Conservation (phyloP, 2,797 vertebrate species). For the Lagothrix lagotricha region DNA sequence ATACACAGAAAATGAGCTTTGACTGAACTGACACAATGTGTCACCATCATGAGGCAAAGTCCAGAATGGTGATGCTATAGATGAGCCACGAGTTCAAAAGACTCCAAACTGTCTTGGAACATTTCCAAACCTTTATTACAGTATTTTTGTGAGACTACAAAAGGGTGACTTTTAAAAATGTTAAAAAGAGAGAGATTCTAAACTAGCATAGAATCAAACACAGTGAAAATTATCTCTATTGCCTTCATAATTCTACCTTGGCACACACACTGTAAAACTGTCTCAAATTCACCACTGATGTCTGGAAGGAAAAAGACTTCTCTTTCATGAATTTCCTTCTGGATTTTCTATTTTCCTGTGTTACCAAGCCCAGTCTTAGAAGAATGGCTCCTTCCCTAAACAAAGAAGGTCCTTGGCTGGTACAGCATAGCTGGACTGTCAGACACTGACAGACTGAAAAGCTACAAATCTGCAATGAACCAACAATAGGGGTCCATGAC, state of each 20-base stretch:
- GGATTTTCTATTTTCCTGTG: conserved; percentile 48
- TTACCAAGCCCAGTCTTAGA: conserved; percentile 33
- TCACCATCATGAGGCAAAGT: neutral
- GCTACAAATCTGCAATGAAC: conserved; percentile 49
- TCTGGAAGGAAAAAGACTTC: neutral
- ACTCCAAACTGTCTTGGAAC: neutral
- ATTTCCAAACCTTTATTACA: conserved; percentile 4
- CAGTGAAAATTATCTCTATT: neutral
- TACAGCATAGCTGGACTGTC: conserved; percentile 32
- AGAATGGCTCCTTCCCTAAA: conserved; percentile 46
- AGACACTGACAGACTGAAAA: conserved; percentile 51
- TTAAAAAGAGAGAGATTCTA: neutral
- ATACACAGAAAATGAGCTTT: conserved; percentile 47
- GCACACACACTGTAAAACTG: neutral
- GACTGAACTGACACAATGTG: neutral
- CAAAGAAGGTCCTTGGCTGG: conserved; percentile 54
- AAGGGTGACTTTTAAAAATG: neutral
- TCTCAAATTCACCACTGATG: neutral
- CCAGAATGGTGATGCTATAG: rapidly evolving
- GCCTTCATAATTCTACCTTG: neutral
- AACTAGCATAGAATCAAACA: neutral
- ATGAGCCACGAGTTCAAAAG: conserved; percentile 7
- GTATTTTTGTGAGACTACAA: neutral
- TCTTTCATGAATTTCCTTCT: neutral
- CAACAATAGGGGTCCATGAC: conserved; percentile 53